A percentile compares a stretch with the other conserved stretches of the same genome.
Conservation (phyloP, 64 coral and sea anemone genomes). For the Stylophora pistillata region DNA sequence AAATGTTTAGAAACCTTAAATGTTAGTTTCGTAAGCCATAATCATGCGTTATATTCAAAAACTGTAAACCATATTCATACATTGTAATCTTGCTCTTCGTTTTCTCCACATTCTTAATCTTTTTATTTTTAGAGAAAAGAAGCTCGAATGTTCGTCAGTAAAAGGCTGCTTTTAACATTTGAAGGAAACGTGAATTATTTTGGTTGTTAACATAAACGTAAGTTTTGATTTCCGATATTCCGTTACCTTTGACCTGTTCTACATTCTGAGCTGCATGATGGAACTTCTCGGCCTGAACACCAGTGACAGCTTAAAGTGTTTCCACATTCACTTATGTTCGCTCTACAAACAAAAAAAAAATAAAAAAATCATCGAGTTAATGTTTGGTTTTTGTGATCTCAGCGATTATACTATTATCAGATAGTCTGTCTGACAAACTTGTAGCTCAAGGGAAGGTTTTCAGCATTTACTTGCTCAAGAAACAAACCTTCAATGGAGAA, state of each 20-base stretch:
- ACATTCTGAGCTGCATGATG: conserved; percentile 25
- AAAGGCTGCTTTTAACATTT: too few relatives aligned
- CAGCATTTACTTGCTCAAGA: too few relatives aligned
- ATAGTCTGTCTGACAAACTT: too few relatives aligned
- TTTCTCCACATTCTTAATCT: too few relatives aligned
- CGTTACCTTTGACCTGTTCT: conserved; percentile 26
- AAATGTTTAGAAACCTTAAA: not conserved
- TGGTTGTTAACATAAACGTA: not conserved
- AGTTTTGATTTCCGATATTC: not conserved
- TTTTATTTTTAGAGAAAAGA: too few relatives aligned
- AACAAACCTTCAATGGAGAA: too few relatives aligned
- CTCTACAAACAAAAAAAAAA: not conserved
- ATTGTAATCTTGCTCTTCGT: too few relatives aligned
- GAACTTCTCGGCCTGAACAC: not conserved
- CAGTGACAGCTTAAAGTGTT: conserved; percentile 15
- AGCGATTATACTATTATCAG: too few relatives aligned
- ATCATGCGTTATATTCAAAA: not conserved
- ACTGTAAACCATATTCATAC: too few relatives aligned
- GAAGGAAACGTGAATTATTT: not conserved
- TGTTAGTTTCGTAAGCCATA: not conserved
- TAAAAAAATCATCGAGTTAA: not conserved
- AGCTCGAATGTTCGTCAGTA: too few relatives aligned
- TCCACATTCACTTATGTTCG: not conserved
- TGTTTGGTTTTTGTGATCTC: too few relatives aligned
- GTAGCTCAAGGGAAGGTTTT: too few relatives aligned